These are phyloP conservation scores for Hyaena hyaena DNA, from an alignment of 2,113 vertebrate genomes.

Conservation along the genomic window DNA sequence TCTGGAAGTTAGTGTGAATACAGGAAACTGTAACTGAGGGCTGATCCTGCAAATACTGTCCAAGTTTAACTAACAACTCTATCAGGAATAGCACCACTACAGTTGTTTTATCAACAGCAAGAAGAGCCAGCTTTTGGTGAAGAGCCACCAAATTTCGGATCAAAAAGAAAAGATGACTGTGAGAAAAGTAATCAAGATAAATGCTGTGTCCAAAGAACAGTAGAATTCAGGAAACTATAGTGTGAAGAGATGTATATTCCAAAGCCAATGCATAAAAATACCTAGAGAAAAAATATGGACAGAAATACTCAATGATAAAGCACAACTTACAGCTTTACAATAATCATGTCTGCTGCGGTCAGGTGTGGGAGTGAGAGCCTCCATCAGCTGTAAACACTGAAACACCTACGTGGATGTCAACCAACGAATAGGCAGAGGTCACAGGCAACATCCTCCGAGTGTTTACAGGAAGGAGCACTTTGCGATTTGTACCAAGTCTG, in stretches of 20 bases:
- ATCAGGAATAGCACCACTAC: neutral
- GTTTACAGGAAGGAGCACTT: neutral
- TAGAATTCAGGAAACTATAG: neutral
- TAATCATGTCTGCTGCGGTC: accelerated
- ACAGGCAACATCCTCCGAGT: neutral
- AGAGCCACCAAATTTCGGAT: neutral
- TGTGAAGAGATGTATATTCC: neutral
- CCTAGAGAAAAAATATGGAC: neutral
- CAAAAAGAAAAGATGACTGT: neutral
- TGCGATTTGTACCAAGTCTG: neutral
- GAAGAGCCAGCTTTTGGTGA: neutral
- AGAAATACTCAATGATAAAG: neutral
- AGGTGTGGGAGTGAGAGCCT: too few relatives aligned
- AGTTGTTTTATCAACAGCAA: neutral
- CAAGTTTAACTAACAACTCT: neutral
- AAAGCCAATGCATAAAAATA: neutral
- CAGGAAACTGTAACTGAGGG: neutral
- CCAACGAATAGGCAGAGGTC: neutral
- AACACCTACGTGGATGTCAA: neutral
- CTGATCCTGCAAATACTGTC: neutral
- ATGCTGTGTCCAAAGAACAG: neutral
- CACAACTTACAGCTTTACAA: neutral
- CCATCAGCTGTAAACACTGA: neutral
- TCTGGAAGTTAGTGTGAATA: neutral
- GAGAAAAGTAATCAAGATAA: neutral